These are phyloP conservation scores for Paraescarpia echinospica DNA, from an alignment of 1,140 invertebrate genomes.

Conservation along the genomic window DNA sequence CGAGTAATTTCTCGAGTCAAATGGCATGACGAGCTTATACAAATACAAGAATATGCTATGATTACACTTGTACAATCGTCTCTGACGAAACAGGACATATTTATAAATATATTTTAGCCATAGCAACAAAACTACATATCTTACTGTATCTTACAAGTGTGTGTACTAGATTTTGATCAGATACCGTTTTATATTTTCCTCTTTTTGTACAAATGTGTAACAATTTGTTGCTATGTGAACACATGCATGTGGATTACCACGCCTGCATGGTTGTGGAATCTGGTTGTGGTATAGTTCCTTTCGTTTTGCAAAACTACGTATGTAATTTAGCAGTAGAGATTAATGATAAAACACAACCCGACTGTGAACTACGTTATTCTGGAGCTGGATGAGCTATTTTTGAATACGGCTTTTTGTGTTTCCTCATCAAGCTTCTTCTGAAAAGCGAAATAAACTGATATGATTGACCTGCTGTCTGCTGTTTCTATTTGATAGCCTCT, in stretches of 20 bases:
- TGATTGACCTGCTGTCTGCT: not conserved
- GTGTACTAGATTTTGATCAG: not conserved
- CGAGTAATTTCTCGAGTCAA: not conserved
- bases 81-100: not conserved
- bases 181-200: slow-evolving; percentile 1
- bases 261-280: not conserved
- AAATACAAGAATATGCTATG: not conserved
- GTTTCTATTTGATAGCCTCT: not conserved
- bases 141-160: not conserved
- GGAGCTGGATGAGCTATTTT: not conserved
- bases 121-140: not conserved
- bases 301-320: not conserved
- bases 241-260: not conserved
- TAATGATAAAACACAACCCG: not conserved
- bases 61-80: not conserved
- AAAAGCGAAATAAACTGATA: not conserved
- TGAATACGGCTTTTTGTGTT: slow-evolving; percentile 5
- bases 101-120: not conserved
- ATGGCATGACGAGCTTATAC: not conserved
- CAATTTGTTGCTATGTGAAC: not conserved
- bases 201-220: slow-evolving; percentile 6
- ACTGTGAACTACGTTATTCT: not conserved
- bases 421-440: not conserved
- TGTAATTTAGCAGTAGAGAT: not conserved
- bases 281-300: not conserved